Evolutionary conservation across 2,113 vertebrate genomes (phyloP).

Genomic region (Petrocephalus zakoni): DNA sequence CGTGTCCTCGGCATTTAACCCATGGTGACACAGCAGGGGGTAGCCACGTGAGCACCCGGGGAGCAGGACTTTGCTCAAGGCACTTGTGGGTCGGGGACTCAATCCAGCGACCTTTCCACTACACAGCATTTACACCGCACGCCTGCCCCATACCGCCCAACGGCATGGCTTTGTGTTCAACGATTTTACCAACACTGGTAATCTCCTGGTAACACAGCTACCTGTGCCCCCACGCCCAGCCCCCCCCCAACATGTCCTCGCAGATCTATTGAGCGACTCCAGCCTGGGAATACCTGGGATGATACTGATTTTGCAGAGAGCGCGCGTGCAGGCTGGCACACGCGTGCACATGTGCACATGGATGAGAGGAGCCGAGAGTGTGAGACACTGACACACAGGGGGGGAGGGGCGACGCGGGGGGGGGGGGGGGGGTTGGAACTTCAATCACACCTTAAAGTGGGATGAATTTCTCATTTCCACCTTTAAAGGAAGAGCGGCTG

Average conservation of each 20-base stretch:
- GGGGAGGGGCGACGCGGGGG: neutral
- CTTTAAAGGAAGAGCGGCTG: constrained; percentile 12
- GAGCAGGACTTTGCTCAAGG: too few relatives aligned
- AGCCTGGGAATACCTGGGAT: neutral
- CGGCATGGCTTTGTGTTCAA: neutral
- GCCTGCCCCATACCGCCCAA: too few relatives aligned
- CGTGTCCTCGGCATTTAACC: too few relatives aligned
- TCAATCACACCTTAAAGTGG: constrained; percentile 28
- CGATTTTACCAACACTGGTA: neutral
- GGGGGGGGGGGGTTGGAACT: constrained; percentile 34
- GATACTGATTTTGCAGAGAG: neutral
- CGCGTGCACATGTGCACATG: neutral
- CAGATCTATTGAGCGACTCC: neutral
- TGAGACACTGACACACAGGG: constrained; percentile 5
- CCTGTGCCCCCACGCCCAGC: neutral
- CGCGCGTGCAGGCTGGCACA: neutral
- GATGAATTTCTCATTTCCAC: constrained; percentile 26
- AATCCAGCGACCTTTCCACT: too few relatives aligned
- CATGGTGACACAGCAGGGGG: too few relatives aligned
- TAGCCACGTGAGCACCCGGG: too few relatives aligned
- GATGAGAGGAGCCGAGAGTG: constrained; percentile 1
- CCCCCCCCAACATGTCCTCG: neutral
- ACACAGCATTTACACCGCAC: too few relatives aligned
- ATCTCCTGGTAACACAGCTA: neutral
- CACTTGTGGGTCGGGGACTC: too few relatives aligned